These are phyloP conservation scores for Adelphocoris suturalis DNA, from an alignment of 2,888 invertebrate genomes.

Conservation along the genomic window DNA sequence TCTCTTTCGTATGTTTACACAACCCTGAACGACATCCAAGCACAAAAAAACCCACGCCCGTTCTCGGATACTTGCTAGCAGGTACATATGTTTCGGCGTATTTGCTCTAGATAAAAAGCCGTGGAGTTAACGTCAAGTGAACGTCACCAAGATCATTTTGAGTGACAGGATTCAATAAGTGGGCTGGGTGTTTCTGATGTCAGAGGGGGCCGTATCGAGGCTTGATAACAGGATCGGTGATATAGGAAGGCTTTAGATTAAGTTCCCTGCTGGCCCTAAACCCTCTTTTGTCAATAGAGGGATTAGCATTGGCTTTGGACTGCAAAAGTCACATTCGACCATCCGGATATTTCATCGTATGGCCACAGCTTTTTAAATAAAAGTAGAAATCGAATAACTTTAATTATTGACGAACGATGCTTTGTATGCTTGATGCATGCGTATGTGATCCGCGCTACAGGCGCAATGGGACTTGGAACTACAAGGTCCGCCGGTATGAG, in stretches of 20 bases:
- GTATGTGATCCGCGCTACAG: no score
- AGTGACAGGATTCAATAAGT: slow-evolving; percentile 37
- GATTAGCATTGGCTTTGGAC: not conserved
- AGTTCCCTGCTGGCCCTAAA: slow-evolving; percentile 10
- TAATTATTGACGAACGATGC: no score
- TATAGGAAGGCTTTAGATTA: slow-evolving; percentile 35
- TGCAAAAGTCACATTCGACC: not conserved
- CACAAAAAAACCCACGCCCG: slow-evolving; percentile 8
- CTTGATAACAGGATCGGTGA: not conserved
- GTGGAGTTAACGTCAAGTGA: slow-evolving; percentile 3
- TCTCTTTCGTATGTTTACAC: not conserved
- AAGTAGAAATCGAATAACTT: no score
- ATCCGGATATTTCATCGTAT: not conserved
- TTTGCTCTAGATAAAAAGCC: slow-evolving; percentile 18
- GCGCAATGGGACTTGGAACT: no score
- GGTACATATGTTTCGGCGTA: slow-evolving; percentile 21
- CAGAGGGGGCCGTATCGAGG: not conserved
- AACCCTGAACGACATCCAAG: not conserved
- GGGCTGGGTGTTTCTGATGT: slow-evolving; percentile 12
- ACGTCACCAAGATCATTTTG: slow-evolving; percentile 31
- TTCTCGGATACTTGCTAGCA: not conserved
- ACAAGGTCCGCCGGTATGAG: no score
- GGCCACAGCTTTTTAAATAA: no score
- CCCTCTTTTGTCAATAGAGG: slow-evolving; percentile 32
- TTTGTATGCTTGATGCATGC: no score